Evolutionary conservation across 2,888 invertebrate genomes (phyloP).

Genomic region (Hedychridium roseum): DNA sequence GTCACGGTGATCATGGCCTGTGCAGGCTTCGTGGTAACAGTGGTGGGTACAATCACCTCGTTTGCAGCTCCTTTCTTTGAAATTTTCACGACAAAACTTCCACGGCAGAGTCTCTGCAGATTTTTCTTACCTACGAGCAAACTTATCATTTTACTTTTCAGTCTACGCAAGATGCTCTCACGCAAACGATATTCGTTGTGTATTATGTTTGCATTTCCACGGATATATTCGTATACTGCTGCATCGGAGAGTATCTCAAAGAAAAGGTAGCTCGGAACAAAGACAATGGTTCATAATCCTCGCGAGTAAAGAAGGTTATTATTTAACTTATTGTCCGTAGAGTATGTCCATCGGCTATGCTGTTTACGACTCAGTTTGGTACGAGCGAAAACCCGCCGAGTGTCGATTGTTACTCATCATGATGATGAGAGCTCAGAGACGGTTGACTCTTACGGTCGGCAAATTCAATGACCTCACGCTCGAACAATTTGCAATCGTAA

Average conservation of each 20-base stretch:
- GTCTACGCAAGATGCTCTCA: too few relatives aligned
- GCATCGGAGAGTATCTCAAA: slow-evolving; percentile 36
- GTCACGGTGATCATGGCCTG: slow-evolving; percentile 25
- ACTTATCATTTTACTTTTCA: too few relatives aligned
- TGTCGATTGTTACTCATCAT: slow-evolving; percentile 24
- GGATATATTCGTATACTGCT: slow-evolving; percentile 33
- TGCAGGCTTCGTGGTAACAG: slow-evolving; percentile 26
- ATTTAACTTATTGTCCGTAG: slow-evolving; percentile 15
- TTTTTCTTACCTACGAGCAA: too few relatives aligned
- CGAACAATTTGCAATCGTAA: slow-evolving; percentile 30
- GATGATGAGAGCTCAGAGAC: slow-evolving; percentile 30
- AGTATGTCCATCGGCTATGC: slow-evolving; percentile 25
- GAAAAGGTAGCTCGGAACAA: slow-evolving; percentile 25
- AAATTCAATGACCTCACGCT: slow-evolving; percentile 31
- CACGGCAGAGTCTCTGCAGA: too few relatives aligned
- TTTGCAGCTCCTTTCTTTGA: too few relatives aligned
- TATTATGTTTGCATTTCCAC: slow-evolving; percentile 28
- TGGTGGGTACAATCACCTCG: too few relatives aligned
- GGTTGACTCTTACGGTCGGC: slow-evolving; percentile 30
- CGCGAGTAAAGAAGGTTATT: background rate
- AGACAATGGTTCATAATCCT: slow-evolving; percentile 5
- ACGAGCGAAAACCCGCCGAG: slow-evolving; percentile 19
- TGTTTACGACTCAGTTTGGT: slow-evolving; percentile 31
- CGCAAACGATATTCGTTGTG: slow-evolving; percentile 15
- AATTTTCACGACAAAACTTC: too few relatives aligned